Evolutionary conservation across 1,140 invertebrate genomes (phyloP).

Genomic region (Zaprionus africanus): DNA sequence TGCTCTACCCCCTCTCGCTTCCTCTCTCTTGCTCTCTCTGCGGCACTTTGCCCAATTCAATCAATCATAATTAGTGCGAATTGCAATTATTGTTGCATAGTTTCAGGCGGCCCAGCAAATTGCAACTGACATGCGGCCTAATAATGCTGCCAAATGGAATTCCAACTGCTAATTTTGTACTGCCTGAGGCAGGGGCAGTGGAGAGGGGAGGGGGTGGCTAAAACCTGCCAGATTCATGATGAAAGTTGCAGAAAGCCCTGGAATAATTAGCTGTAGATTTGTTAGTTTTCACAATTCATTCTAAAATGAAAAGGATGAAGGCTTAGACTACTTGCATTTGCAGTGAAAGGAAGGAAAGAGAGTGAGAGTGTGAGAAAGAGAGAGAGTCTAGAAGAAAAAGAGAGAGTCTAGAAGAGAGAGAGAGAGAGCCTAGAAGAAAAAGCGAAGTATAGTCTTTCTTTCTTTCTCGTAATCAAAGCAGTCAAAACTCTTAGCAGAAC

Average conservation of each 20-base stretch:
- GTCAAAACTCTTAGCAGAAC: too few species aligned
- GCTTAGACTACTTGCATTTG: too few species aligned
- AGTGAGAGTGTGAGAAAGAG: too few species aligned
- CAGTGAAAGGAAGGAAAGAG: too few species aligned
- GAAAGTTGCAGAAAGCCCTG: background rate
- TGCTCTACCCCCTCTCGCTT: background rate
- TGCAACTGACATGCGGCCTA: constrained; percentile 63
- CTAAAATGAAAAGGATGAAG: too few species aligned
- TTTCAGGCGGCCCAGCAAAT: constrained; percentile 41
- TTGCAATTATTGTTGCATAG: constrained; percentile 80
- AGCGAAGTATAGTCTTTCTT: too few species aligned
- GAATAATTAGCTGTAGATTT: background rate
- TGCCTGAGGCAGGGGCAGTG: background rate
- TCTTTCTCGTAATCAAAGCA: too few species aligned
- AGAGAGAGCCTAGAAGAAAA: too few species aligned
- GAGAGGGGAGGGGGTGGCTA: background rate
- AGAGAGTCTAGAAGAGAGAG: too few species aligned
- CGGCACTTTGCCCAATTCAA: constrained; percentile 39
- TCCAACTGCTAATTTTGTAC: background rate
- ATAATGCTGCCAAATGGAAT: constrained; percentile 35
- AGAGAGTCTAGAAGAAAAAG: too few species aligned
- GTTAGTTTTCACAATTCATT: background rate
- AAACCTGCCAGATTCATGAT: background rate
- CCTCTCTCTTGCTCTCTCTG: background rate
- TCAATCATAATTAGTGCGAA: constrained; percentile 82